phyloP scores from a whole-genome alignment of 1,140 invertebrate species.

The Asbolus verrucosus region DNA sequence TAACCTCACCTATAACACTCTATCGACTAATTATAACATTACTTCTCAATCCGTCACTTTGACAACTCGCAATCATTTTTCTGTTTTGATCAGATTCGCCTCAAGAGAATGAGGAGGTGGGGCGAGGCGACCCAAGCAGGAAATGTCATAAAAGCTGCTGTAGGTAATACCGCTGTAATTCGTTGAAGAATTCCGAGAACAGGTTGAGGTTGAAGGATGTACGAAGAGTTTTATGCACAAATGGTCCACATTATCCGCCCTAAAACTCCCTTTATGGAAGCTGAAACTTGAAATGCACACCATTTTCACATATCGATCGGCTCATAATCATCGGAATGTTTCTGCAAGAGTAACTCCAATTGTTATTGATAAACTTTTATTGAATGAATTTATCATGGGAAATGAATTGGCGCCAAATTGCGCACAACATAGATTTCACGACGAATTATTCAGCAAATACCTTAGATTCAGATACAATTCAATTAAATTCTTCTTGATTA shows the following conservation, averaged over 20 bases:
- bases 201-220: constrained; percentile 35
- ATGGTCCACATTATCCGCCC: constrained; percentile 36
- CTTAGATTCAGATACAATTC: constrained; percentile 1
- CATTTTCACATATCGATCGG: constrained; percentile 27
- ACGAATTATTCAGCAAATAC: constrained; percentile 21
- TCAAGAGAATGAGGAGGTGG: constrained; percentile 3
- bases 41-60: constrained; percentile 1
- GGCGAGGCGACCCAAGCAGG: constrained; percentile 14
- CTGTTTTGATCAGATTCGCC: neutral
- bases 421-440: constrained; percentile 7
- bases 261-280: constrained; percentile 22
- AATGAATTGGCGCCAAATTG: constrained; percentile 17
- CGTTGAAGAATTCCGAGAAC: constrained; percentile 33
- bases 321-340: constrained; percentile 4
- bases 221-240: constrained; percentile 16
- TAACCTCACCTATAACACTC: neutral
- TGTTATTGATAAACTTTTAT: constrained; percentile 23
- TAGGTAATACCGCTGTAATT: constrained; percentile 31
- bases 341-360: constrained; percentile 31
- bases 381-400: constrained; percentile 27
- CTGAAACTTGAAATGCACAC: constrained; percentile 11
- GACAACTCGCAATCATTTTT: neutral
- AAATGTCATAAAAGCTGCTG: constrained; percentile 39
- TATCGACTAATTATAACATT: neutral
- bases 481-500: constrained; percentile 22